Percentiles rank a stretch among this genome's conserved stretches.
Evolutionary conservation across 2,797 vertebrate genomes (phyloP).

Genomic region (Sebastes itinus): DNA sequence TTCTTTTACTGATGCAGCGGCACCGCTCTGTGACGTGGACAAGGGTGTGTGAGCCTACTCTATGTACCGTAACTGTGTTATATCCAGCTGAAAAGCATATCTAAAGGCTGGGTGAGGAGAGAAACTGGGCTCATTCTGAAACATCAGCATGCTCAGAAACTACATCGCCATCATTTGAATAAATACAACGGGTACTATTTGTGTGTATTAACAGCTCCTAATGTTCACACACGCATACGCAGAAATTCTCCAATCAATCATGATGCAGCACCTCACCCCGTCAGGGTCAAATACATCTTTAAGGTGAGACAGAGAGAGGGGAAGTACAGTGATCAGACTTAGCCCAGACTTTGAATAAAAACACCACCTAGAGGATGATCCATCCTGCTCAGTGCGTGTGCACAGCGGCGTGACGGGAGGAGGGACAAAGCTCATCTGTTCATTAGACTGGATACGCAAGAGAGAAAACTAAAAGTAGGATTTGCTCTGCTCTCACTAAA

Average conservation of each 20-base stretch:
- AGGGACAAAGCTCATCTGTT: conserved; percentile 13
- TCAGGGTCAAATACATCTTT: conserved; percentile 3
- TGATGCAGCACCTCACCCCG: conserved; percentile 21
- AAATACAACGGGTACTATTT: conserved; percentile 45
- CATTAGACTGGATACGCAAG: conserved; percentile 7
- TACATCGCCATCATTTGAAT: conserved; percentile 36
- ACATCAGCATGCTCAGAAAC: conserved; percentile 61
- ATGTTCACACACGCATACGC: conserved; percentile 18
- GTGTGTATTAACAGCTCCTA: conserved; percentile 33
- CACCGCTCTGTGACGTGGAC: conserved; percentile 5
- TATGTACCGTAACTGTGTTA: conserved; percentile 40
- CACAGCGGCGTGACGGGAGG: not conserved
- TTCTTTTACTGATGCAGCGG: conserved; percentile 42
- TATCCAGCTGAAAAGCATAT: conserved; percentile 47
- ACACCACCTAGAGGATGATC: conserved; percentile 1
- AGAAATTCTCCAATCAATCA: conserved; percentile 17
- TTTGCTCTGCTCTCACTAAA: conserved; percentile 39
- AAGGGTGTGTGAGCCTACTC: conserved; percentile 36
- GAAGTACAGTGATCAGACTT: conserved; percentile 3
- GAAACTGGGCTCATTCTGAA: conserved; percentile 48
- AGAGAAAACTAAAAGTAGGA: conserved; percentile 12
- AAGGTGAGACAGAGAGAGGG: conserved; percentile 1
- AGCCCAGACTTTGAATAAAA: not conserved
- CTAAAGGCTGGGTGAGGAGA: conserved; percentile 32
- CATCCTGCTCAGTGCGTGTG: not conserved